Evolutionary conservation across 2,888 invertebrate genomes (phyloP).

Genomic region (Notodonta dromedarius): DNA sequence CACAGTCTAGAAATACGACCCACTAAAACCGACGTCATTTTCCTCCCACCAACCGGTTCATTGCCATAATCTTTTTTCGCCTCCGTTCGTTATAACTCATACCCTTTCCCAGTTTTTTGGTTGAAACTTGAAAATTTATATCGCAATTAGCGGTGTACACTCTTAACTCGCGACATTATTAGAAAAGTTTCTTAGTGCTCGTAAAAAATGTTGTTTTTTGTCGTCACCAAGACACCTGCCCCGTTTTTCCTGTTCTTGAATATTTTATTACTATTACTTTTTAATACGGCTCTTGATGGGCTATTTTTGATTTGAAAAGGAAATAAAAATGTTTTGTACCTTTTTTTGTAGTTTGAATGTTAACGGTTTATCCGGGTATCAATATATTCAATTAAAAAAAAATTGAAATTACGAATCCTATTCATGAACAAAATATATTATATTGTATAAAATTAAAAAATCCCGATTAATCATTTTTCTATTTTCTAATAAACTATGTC

Average conservation of each 20-base stretch:
- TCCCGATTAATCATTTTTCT: no score
- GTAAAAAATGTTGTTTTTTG: conserved; percentile 73
- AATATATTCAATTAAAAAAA: no score
- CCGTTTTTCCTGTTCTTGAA: conserved; percentile 32
- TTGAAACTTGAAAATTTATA: conserved; percentile 81
- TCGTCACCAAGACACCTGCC: conserved; percentile 58
- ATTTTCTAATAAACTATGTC: neutral
- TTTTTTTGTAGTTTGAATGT: no score
- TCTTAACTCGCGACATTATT: conserved; percentile 77
- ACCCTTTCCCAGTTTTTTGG: conserved; percentile 67
- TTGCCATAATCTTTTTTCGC: conserved; percentile 57
- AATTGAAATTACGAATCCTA: no score
- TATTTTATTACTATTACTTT: conserved; percentile 35
- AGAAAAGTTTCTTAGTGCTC: conserved; percentile 79
- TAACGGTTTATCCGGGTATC: no score
- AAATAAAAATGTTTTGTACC: no score
- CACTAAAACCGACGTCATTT: conserved; percentile 15
- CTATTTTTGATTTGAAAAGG: neutral
- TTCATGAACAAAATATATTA: no score
- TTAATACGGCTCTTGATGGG: conserved; percentile 20
- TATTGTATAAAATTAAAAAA: no score
- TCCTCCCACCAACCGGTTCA: conserved; percentile 34
- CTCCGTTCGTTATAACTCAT: conserved; percentile 68
- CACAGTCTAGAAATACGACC: neutral
- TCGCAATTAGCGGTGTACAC: conserved; percentile 78